These are phyloP conservation scores for Rhingia campestris DNA, from an alignment of 2,888 invertebrate species.

Conservation along the genomic window DNA sequence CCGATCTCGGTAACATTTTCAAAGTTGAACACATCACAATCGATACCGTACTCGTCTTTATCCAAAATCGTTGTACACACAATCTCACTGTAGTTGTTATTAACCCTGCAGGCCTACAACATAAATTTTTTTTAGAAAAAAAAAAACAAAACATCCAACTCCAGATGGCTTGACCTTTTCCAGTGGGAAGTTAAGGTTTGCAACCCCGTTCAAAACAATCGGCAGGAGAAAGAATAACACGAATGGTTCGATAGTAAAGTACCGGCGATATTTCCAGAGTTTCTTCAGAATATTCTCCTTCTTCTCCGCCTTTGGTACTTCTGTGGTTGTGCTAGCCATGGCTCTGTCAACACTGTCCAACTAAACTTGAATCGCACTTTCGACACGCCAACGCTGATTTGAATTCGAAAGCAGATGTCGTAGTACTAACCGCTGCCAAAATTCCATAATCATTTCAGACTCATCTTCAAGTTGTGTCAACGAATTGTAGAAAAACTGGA, in stretches of 20 bases:
- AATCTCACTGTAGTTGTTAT: constrained; percentile 79
- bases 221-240: constrained; percentile 81
- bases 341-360: not conserved
- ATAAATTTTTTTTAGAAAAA: not conserved
- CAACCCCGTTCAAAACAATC: constrained; percentile 80
- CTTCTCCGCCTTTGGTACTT: constrained; percentile 70
- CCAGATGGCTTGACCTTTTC: constrained; percentile 78
- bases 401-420: constrained; percentile 64
- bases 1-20: constrained; percentile 78
- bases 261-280: constrained; percentile 80
- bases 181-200: constrained; percentile 81
- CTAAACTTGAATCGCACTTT: not conserved
- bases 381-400: constrained; percentile 36
- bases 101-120: constrained; percentile 80
- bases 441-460: constrained; percentile 29
- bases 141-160: not conserved
- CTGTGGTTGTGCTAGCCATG: constrained; percentile 30
- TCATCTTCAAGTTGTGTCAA: constrained; percentile 15
- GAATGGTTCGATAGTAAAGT: constrained; percentile 81
- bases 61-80: constrained; percentile 81
- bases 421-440: constrained; percentile 55
- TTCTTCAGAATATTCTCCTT: constrained; percentile 78
- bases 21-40: constrained; percentile 78
- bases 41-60: constrained; percentile 79
- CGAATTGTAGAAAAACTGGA: constrained; percentile 59